These are phyloP conservation scores for Nematolebias whitei DNA, from an alignment of 2,113 vertebrate species.

Conservation along the genomic window DNA sequence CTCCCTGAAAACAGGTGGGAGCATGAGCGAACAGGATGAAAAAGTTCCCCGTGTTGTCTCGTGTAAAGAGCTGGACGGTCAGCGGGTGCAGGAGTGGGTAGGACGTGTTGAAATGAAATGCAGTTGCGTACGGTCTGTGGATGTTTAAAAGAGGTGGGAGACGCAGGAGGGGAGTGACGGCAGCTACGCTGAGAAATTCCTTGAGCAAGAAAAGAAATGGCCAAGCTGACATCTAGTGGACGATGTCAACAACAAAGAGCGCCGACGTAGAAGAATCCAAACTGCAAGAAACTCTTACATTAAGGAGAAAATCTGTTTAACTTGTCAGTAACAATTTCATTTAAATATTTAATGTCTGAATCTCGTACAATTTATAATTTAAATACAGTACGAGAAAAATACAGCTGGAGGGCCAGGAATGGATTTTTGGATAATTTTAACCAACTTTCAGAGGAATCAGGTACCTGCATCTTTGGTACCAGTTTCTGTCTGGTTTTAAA, in stretches of 20 bases:
- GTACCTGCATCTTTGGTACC: too few relatives aligned
- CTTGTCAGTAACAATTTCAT: too few relatives aligned
- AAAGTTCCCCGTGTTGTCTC: slow-evolving; percentile 61
- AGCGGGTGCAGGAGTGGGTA: slow-evolving; percentile 68
- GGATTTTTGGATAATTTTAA: too few relatives aligned
- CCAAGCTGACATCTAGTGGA: slow-evolving; percentile 76
- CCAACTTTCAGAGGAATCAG: too few relatives aligned
- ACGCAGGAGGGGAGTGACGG: slow-evolving; percentile 17
- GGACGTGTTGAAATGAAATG: slow-evolving; percentile 48
- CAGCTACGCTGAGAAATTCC: slow-evolving; percentile 27
- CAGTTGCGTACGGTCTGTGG: slow-evolving; percentile 26
- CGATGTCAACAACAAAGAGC: too few relatives aligned
- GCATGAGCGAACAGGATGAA: slow-evolving; percentile 70
- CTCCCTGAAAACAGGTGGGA: slow-evolving; percentile 77
- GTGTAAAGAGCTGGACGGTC: slow-evolving; percentile 62
- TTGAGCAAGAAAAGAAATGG: slow-evolving; percentile 9
- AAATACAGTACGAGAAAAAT: too few relatives aligned
- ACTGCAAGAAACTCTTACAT: neutral
- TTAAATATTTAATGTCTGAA: too few relatives aligned
- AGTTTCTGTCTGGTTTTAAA: too few relatives aligned
- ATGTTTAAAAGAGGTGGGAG: slow-evolving; percentile 45
- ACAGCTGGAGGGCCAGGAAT: too few relatives aligned
- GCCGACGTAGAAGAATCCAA: too few relatives aligned
- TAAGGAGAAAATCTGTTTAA: too few relatives aligned
- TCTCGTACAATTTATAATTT: too few relatives aligned